A percentile compares a stretch with the other conserved stretches of the same genome.
Conservation (phyloP, 2,113 vertebrate species). For the Herpailurus yagouaroundi region DNA sequence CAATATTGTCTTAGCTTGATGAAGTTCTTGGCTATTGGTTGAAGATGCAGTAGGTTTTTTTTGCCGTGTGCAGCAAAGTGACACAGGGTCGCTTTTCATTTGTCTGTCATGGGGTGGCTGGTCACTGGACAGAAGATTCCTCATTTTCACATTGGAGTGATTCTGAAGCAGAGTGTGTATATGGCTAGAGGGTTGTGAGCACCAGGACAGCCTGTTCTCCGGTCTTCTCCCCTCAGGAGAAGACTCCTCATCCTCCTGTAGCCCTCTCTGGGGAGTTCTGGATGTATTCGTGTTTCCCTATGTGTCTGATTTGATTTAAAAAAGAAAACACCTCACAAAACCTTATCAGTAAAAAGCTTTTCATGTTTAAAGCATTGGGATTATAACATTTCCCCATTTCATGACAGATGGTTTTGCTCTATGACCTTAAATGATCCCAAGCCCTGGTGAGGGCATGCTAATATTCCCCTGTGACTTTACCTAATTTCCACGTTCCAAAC, state of each 20-base stretch:
- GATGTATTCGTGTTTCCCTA: neutral
- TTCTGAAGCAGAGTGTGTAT: neutral
- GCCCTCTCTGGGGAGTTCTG: neutral
- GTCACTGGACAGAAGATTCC: neutral
- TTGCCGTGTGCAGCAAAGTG: neutral
- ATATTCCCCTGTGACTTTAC: neutral
- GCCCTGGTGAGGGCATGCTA: neutral
- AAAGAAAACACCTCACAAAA: neutral
- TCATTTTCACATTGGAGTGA: neutral
- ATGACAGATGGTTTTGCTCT: neutral
- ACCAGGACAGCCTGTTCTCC: no score
- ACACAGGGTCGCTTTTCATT: neutral
- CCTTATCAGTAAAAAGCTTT: neutral
- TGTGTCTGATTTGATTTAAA: neutral
- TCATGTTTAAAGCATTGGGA: neutral
- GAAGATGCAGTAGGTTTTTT: neutral
- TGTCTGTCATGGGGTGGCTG: neutral
- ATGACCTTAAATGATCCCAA: neutral
- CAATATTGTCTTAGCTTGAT: neutral
- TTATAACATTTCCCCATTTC: neutral
- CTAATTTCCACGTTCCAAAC: neutral
- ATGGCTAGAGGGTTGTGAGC: neutral
- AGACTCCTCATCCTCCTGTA: neutral
- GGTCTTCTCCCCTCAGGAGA: neutral
- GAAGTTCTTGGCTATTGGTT: neutral